Base-by-base conservation (phyloP, 2,888 invertebrate genomes). In the Lochmaea capreae region DNA sequence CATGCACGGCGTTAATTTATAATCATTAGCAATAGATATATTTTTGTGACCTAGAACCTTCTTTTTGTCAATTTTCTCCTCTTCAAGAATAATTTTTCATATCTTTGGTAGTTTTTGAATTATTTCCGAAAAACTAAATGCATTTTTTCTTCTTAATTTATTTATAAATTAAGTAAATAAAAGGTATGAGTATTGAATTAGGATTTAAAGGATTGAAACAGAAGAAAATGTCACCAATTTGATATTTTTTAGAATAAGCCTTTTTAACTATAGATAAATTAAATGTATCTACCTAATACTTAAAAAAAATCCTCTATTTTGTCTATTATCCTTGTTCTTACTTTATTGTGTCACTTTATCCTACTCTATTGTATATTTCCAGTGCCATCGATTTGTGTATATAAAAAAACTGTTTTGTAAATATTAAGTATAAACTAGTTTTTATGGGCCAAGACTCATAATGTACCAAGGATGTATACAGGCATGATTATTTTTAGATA, bases 401-500 rank as follows among this genome's bases (percentile, higher is more conserved):
- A 65, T 76, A 73, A 71, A 68, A n/a, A 73, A 59, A 71, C 52
- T 71, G 67, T 67, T 68, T 49, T 65, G 59, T 71, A 68, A 67
- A 71, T 71, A 75, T 72, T 67, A 39, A 39, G 33, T 39, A 70
- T 61, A 70, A 75, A 72, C 67, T 72, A 66, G 65, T 72, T 69
- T 49, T 46, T 70, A 52, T 58, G 65, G 65, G 62, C 26, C 39
- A 62, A 57, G 76, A 77, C 72, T 78, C 78, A 79, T 74, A 83
- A 83, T 81, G 83, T 83, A 84, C 84, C 84, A 83, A 84, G 82
- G 80, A 84, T 82, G 84, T 85, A 85, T 85, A 84, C 84, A 85
- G 84, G 84, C 84, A 83, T 85, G 83, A 84, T 82, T 84, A 85
- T 85, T 84, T 78, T 85, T 84, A 84, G 83, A 84, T 80, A 84